phyloP scores from a whole-genome alignment of 2,888 invertebrate species.

The Pilophorus perplexus region DNA sequence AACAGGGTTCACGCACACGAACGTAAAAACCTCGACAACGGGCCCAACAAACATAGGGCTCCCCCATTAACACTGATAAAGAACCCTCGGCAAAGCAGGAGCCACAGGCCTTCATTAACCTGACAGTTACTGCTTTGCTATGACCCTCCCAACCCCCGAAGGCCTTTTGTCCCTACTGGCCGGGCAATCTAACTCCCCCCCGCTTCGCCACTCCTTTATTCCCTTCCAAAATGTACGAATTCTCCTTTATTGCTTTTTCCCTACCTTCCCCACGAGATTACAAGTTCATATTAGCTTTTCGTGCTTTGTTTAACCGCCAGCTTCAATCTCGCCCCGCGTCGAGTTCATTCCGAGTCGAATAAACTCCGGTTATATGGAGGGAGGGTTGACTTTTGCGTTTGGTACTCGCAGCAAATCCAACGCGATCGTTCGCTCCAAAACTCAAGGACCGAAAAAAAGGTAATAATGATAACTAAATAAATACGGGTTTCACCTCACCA shows the following conservation, averaged over 20 bases:
- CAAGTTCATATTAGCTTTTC: conserved; percentile 18
- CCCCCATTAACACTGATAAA: conserved; percentile 27
- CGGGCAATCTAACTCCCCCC: no score
- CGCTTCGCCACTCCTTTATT: not conserved
- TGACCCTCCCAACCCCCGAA: conserved; percentile 1
- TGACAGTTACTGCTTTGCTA: conserved; percentile 23
- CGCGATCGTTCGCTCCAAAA: no score
- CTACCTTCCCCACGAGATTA: conserved; percentile 1
- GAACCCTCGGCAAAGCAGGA: not conserved
- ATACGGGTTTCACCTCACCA: no score
- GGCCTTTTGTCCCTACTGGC: no score
- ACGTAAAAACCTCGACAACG: not conserved
- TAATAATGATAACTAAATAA: no score
- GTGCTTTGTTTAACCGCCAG: conserved; percentile 22
- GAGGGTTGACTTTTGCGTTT: no score
- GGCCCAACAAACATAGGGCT: conserved; percentile 6
- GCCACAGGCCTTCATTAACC: conserved; percentile 29
- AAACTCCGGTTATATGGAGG: not conserved
- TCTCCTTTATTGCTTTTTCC: conserved; percentile 22
- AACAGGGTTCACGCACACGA: no score
- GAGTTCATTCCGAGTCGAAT: not conserved
- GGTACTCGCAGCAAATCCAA: no score
- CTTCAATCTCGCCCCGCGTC: not conserved
- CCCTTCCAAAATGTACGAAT: conserved; percentile 18
- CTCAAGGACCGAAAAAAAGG: no score